A percentile compares a stretch with the other conserved stretches of the same genome.
Evolutionary conservation across 2,797 vertebrate species (phyloP).

Genomic region (Emydoidea blandingii): DNA sequence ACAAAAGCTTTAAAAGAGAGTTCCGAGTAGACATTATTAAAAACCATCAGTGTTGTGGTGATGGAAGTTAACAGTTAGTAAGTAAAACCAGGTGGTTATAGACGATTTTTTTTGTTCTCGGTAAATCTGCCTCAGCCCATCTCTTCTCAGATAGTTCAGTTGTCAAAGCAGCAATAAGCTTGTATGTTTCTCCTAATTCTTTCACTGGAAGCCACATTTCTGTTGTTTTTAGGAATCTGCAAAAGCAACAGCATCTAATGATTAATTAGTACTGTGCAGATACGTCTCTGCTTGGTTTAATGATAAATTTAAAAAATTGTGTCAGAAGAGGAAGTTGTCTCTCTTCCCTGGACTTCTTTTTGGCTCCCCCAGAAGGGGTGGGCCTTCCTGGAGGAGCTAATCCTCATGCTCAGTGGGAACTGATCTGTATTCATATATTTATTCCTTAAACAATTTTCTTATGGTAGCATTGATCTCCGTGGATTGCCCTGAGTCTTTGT

Average conservation of each 20-base stretch:
- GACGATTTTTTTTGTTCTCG: background rate
- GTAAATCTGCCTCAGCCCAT: background rate
- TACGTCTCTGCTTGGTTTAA: background rate
- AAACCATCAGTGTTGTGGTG: too few relatives aligned
- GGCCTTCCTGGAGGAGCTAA: background rate
- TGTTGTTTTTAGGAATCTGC: background rate
- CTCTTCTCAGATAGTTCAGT: background rate
- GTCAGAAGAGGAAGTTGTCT: background rate
- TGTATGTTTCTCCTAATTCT: background rate
- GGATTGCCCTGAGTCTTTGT: background rate
- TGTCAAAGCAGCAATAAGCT: background rate
- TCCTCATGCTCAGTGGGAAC: background rate
- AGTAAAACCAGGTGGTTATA: background rate
- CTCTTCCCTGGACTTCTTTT: background rate
- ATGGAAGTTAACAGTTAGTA: background rate
- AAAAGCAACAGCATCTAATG: background rate
- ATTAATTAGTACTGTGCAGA: background rate
- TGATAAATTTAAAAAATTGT: background rate
- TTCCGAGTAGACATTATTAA: background rate
- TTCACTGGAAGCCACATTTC: background rate
- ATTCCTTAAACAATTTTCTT: background rate
- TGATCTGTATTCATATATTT: background rate
- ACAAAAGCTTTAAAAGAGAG: background rate
- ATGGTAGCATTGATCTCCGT: background rate
- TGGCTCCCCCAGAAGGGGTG: too few relatives aligned